Base-by-base conservation (phyloP, 2,888 invertebrate genomes). In the Synanthedon formicaeformis region DNA sequence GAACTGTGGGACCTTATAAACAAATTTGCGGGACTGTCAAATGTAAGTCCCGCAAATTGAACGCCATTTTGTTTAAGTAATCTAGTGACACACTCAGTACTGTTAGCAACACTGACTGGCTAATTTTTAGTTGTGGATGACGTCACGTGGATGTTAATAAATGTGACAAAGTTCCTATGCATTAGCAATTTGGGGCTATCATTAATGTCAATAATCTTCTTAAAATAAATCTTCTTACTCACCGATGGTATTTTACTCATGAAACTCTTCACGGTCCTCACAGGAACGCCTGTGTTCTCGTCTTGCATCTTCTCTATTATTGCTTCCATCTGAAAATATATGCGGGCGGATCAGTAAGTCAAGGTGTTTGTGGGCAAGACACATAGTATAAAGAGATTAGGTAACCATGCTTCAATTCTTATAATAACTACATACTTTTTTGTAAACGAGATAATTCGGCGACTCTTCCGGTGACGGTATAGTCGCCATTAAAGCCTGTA, bases 201-300 rank as follows among this genome's bases (percentile, higher is more conserved):
- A n/a, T n/a, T n/a, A n/a, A n/a, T n/a, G n/a, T 1, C 27, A 27
- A 27, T 27, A 8, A 27, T 27, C 27, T 27, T 27, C 27, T 27
- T 23, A 69, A 16, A 16, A 16, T 2, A 18, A 34, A 34, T 34
- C 34, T 34, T 34, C 34, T 10, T 23, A 70, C 96, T 94, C 57
- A 96, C 99, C 53, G 98, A 98, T 41, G 99, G 99, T 70, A 99
- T 98, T 88, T 99, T 99, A 52, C 97, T 95, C 95, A 99, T 96
- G 81, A 99, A 99, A 68, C 96, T 98, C 89, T 99, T 99, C 41
- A 99, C 99, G 0, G 99, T 99, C 63, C 94, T 91, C 14, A 99
- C 98, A 1, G 98, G 96, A 2, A 99, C 97, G 0, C 99, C 99
- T 0, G 91, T 91, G 55, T 89, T 90, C 80, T 98, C 98, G 67